These are phyloP conservation scores for Masnerella sp. DNA, from an alignment of 2,888 invertebrate species.

Conservation along the genomic window DNA sequence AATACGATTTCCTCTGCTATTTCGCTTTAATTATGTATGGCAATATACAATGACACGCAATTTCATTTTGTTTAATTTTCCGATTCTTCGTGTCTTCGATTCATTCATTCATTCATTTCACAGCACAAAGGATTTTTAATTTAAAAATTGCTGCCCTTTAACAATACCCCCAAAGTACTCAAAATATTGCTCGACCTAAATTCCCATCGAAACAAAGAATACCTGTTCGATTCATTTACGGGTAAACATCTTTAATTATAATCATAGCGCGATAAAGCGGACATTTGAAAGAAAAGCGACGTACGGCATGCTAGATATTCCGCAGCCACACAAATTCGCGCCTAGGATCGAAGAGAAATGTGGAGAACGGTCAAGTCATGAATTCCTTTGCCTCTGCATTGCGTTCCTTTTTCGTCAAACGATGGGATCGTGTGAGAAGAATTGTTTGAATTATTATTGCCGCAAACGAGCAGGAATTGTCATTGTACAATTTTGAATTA, in stretches of 20 bases:
- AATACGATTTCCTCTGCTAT: too few species aligned
- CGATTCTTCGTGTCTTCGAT: too few species aligned
- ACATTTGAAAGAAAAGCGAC: constrained; percentile 13
- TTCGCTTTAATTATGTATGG: too few species aligned
- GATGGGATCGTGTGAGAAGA: too few species aligned
- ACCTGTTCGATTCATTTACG: not conserved
- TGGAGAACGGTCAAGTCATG: constrained; percentile 28
- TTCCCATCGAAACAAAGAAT: constrained; percentile 8
- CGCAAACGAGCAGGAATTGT: constrained; percentile 55
- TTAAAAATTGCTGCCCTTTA: too few species aligned
- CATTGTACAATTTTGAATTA: too few species aligned
- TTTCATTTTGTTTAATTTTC: too few species aligned
- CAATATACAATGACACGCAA: too few species aligned
- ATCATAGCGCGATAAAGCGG: not conserved
- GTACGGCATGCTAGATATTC: constrained; percentile 31
- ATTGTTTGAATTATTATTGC: too few species aligned
- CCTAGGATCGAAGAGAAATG: constrained; percentile 23
- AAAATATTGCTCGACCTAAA: not conserved
- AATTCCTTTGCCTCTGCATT: constrained; percentile 34
- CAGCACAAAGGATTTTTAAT: too few species aligned
- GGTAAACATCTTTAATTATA: constrained; percentile 24
- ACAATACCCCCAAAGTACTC: too few species aligned
- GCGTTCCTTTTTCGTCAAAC: constrained; percentile 25
- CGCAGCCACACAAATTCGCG: constrained; percentile 15
- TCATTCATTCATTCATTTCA: too few species aligned